These are phyloP conservation scores for Pagetopsis macropterus DNA, from an alignment of 2,797 vertebrate species.

Conservation along the genomic window DNA sequence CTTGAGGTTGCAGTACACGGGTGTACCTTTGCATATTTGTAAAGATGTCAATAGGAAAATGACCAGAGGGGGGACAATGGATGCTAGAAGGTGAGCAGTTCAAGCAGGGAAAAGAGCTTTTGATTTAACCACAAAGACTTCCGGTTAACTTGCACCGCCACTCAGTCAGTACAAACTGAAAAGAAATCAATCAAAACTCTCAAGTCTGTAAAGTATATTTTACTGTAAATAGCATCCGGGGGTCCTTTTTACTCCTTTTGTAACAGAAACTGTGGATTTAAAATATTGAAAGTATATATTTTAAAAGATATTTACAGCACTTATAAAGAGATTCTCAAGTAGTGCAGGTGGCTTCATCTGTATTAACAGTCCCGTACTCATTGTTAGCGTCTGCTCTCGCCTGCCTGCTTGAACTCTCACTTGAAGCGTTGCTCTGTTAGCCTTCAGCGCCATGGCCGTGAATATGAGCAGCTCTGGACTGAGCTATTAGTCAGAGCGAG, in stretches of 20 bases:
- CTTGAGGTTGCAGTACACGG: constrained; percentile 68
- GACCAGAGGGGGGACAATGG: constrained; percentile 52
- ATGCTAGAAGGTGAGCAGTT: constrained; percentile 53
- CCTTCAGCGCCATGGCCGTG: neutral
- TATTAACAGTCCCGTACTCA: constrained; percentile 42
- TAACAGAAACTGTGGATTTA: constrained; percentile 77
- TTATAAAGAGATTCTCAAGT: constrained; percentile 63
- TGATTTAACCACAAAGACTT: constrained; percentile 44
- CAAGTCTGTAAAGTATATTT: constrained; percentile 84
- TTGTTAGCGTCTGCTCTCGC: constrained; percentile 66
- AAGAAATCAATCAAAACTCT: constrained; percentile 44
- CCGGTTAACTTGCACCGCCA: constrained; percentile 39
- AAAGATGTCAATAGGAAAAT: constrained; percentile 64
- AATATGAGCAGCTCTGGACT: constrained; percentile 29
- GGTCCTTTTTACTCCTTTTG: constrained; percentile 83
- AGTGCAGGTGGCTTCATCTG: constrained; percentile 62
- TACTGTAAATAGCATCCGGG: constrained; percentile 84
- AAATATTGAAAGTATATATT: constrained; percentile 72
- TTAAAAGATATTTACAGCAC: constrained; percentile 75
- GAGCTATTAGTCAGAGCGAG: constrained; percentile 35
- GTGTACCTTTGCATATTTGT: constrained; percentile 72
- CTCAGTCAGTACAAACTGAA: constrained; percentile 20
- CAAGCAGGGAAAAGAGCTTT: constrained; percentile 69
- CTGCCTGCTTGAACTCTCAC: constrained; percentile 67
- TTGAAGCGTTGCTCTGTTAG: constrained; percentile 38